Percentiles rank a stretch among this genome's conserved stretches.
phyloP scores from a whole-genome alignment of 2,797 vertebrate genomes.

The Salmo trutta region DNA sequence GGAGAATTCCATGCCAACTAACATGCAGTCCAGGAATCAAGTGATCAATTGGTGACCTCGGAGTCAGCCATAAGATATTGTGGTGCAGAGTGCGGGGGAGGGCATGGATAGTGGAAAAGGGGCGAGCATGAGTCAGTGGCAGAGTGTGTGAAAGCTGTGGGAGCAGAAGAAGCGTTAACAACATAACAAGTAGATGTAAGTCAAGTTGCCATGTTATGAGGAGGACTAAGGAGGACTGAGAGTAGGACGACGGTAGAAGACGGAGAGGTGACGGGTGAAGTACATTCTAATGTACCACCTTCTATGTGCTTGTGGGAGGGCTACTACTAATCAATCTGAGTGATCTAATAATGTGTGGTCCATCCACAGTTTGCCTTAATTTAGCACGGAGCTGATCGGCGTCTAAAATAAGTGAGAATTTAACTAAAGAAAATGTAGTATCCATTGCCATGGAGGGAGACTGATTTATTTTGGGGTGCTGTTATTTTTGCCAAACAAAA shows the following conservation, averaged over 20 bases:
- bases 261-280: conserved; percentile 55
- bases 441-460: background rate
- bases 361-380: conserved; percentile 42
- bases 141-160: conserved; percentile 79
- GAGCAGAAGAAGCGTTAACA: conserved; percentile 78
- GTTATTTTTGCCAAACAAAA: background rate
- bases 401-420: background rate
- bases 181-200: conserved; percentile 76
- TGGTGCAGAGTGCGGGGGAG: conserved; percentile 67
- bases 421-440: background rate
- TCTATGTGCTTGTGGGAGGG: conserved; percentile 4
- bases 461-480: background rate
- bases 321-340: conserved; percentile 32
- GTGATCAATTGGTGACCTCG: conserved; percentile 72
- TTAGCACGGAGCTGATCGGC: too few relatives aligned
- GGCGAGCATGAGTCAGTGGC: conserved; percentile 75
- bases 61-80: conserved; percentile 72
- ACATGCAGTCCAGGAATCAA: conserved; percentile 60
- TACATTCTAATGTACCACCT: conserved; percentile 40
- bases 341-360: conserved; percentile 41
- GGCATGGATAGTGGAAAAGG: conserved; percentile 67
- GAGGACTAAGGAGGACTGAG: conserved; percentile 60
- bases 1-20: conserved; percentile 57
- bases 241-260: conserved; percentile 65
- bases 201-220: conserved; percentile 76